These are phyloP conservation scores for Trichopoda pennipes DNA, from an alignment of 2,888 invertebrate genomes.

Conservation along the genomic window DNA sequence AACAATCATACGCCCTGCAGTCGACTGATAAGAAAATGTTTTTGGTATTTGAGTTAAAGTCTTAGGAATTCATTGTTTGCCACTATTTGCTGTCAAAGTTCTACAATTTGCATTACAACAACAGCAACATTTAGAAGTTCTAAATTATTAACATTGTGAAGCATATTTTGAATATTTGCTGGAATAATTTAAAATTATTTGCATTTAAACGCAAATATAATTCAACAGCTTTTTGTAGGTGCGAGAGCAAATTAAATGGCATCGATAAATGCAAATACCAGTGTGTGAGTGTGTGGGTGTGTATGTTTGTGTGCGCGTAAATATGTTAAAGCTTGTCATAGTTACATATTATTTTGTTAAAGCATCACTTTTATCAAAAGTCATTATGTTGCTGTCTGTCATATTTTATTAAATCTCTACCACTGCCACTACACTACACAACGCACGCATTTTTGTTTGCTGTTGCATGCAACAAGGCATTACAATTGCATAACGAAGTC, in stretches of 20 bases:
- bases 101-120: neutral
- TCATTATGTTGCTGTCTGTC: conserved; percentile 56
- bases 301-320: neutral
- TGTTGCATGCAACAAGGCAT: conserved; percentile 28
- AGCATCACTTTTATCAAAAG: conserved; percentile 21
- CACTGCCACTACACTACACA: conserved; percentile 6
- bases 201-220: conserved; percentile 51
- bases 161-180: conserved; percentile 6
- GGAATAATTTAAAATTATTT: conserved; percentile 41
- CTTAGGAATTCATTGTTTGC: no score
- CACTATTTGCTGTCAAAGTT: no score
- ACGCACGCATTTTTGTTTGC: neutral
- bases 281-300: neutral
- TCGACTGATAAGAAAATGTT: no score
- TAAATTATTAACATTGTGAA: conserved; percentile 16
- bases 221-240: neutral
- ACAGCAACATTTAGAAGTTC: conserved; percentile 11
- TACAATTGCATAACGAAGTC: neutral
- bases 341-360: conserved; percentile 9
- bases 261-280: conserved; percentile 1
- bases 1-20: no score
- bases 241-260: neutral
- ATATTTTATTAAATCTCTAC: conserved; percentile 53
- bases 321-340: neutral
- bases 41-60: no score